Conservation (phyloP, 2,797 vertebrate species). For the Mallotus villosus region DNA sequence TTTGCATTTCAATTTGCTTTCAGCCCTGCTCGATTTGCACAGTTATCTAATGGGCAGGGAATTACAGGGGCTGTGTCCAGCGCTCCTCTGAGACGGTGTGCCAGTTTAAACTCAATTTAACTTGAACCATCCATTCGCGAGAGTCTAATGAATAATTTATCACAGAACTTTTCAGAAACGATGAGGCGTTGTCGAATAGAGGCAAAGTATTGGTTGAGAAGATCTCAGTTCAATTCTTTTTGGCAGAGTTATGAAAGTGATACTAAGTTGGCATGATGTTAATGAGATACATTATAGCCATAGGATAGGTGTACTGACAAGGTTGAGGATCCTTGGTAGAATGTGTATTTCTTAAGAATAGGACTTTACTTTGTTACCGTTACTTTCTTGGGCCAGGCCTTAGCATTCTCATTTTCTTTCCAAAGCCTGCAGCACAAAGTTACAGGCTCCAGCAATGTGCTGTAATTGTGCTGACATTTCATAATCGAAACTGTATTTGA, state of each 20-base stretch:
- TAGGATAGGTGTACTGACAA: too few species aligned
- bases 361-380: too few species aligned
- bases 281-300: background rate
- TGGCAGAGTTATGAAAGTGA: too few species aligned
- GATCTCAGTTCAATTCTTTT: too few species aligned
- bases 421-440: too few species aligned
- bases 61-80: background rate
- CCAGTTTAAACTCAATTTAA: background rate
- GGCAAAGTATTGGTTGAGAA: background rate
- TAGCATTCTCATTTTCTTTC: too few species aligned
- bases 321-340: too few species aligned
- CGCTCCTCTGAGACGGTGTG: background rate
- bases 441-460: too few species aligned
- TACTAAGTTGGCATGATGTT: too few species aligned
- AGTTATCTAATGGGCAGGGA: background rate
- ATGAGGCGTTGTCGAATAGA: background rate
- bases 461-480: too few species aligned
- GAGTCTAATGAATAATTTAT: background rate
- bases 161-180: background rate
- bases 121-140: background rate
- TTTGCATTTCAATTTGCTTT: constrained; percentile 2
- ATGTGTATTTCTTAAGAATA: too few species aligned
- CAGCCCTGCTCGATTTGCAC: background rate
- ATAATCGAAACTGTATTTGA: background rate
- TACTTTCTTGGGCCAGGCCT: too few species aligned